These are phyloP conservation scores for Harpagifer antarcticus DNA, from an alignment of 2,797 vertebrate species.

Conservation along the genomic window DNA sequence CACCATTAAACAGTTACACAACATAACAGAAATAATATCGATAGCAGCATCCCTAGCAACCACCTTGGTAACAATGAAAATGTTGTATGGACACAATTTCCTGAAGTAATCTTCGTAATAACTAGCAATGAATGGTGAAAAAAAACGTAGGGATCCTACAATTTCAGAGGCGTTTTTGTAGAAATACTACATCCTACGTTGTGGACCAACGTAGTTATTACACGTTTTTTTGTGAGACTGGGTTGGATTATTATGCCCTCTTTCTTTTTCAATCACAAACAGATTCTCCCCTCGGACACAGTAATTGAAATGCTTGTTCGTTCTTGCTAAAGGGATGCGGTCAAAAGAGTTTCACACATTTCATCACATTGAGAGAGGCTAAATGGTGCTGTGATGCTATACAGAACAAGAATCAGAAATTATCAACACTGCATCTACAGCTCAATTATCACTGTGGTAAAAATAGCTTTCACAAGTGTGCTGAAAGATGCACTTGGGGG, in stretches of 20 bases:
- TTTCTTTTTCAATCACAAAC: not conserved
- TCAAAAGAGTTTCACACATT: conserved; percentile 17
- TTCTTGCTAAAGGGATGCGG: conserved; percentile 20
- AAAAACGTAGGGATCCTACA: too few species aligned
- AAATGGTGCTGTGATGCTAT: conserved; percentile 14
- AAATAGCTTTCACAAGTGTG: conserved; percentile 73
- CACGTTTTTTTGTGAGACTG: too few species aligned
- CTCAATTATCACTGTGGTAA: conserved; percentile 70
- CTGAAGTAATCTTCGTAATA: too few species aligned
- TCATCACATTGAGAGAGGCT: conserved; percentile 28
- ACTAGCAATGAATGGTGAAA: too few species aligned
- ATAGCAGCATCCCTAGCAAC: too few species aligned
- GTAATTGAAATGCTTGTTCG: conserved; percentile 29
- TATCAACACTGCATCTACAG: conserved; percentile 38
- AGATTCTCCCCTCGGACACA: not conserved
- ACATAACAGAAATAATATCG: too few species aligned
- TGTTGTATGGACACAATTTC: too few species aligned
- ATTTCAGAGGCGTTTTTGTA: too few species aligned
- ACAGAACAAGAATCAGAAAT: conserved; percentile 37
- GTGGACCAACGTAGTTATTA: too few species aligned
- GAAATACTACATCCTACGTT: too few species aligned
- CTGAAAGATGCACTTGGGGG: conserved; percentile 42
- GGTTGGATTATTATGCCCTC: conserved; percentile 36
- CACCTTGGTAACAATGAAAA: too few species aligned
- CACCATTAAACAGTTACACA: too few species aligned